phyloP scores from a whole-genome alignment of 2,113 vertebrate genomes.

The Dasyornis broadbenti region DNA sequence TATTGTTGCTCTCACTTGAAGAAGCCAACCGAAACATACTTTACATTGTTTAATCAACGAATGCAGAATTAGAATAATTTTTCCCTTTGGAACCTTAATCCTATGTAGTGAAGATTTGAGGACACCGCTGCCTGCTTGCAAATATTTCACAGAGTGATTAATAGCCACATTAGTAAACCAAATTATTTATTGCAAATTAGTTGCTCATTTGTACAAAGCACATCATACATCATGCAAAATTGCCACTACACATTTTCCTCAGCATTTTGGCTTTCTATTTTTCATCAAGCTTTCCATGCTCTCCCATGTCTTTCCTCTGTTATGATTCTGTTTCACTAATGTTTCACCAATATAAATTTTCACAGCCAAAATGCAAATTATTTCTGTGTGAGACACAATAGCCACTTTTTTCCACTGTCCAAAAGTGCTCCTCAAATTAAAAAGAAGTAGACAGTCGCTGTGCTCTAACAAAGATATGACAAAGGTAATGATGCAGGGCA shows the following conservation, averaged over 20 bases:
- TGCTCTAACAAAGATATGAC: neutral
- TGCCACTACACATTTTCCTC: neutral
- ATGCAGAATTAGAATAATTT: neutral
- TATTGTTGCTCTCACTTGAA: neutral
- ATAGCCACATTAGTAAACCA: neutral
- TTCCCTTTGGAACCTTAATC: neutral
- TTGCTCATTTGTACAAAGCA: neutral
- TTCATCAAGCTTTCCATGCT: neutral
- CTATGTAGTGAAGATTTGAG: neutral
- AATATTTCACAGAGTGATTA: neutral
- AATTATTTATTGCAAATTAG: constrained; percentile 33
- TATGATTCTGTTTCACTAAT: neutral
- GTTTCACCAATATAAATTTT: neutral
- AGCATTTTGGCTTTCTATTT: neutral
- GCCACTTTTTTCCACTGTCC: neutral
- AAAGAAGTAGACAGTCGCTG: neutral
- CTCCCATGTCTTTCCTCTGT: neutral
- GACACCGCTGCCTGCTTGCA: neutral
- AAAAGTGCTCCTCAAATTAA: neutral
- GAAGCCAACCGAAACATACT: neutral
- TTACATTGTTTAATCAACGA: neutral
- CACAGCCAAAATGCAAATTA: neutral
- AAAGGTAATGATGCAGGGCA: neutral
- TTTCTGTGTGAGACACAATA: neutral
- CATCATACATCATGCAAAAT: neutral